phyloP scores from a whole-genome alignment of 2,113 vertebrate genomes.

The Caloenas nicobarica region DNA sequence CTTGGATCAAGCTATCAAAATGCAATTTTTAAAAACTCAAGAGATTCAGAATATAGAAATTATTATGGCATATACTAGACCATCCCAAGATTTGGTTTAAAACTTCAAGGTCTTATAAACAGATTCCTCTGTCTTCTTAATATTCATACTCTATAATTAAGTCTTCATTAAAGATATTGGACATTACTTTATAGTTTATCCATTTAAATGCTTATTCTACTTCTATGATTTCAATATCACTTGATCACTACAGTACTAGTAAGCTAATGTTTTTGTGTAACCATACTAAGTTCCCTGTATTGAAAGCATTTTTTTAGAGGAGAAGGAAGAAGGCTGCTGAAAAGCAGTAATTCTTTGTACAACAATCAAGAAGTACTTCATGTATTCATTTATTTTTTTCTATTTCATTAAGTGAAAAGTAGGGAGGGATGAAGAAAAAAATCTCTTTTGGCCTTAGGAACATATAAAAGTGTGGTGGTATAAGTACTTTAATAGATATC shows the following conservation, averaged over 20 bases:
- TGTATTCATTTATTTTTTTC: not conserved
- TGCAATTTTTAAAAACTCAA: not conserved
- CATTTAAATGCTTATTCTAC: not conserved
- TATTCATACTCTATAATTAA: not conserved
- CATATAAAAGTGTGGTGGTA: not conserved
- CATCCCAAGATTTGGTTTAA: slow-evolving; percentile 27
- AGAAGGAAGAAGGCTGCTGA: not conserved
- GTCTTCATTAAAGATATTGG: not conserved
- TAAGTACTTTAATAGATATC: not conserved
- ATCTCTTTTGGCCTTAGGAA: not conserved
- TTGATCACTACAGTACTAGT: not conserved
- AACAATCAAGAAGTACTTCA: not conserved
- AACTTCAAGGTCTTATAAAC: not conserved
- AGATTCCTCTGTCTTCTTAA: not conserved
- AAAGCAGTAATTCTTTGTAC: not conserved
- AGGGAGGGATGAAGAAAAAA: not conserved
- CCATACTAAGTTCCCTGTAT: not conserved
- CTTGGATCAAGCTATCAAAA: slow-evolving; percentile 31
- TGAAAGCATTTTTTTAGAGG: not conserved
- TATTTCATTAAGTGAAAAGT: not conserved
- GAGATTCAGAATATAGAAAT: slow-evolving; percentile 29
- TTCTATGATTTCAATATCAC: not conserved
- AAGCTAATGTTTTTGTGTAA: not conserved
- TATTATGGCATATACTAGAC: not conserved
- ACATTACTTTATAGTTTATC: not conserved